Conservation (phyloP, 1,140 invertebrate species). For the Halesus radiatus region DNA sequence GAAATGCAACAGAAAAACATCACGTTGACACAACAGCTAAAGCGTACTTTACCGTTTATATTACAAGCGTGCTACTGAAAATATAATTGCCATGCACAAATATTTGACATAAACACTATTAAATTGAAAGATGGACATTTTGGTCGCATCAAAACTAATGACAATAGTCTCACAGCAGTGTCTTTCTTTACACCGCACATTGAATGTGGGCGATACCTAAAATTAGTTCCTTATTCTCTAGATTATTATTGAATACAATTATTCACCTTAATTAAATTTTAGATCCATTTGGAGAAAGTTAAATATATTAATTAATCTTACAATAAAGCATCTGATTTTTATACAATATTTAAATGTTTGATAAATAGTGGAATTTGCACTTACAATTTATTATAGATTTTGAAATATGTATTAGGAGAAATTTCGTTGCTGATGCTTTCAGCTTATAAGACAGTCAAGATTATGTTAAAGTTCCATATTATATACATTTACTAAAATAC, state of each 20-base stretch:
- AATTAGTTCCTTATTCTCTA: slow-evolving; percentile 30
- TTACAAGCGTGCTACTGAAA: slow-evolving; percentile 35
- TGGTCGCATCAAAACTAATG: slow-evolving; percentile 57
- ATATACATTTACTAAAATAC: no score
- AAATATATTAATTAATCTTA: slow-evolving; percentile 18
- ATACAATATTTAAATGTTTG: not conserved
- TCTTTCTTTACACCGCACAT: slow-evolving; percentile 65
- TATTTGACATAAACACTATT: slow-evolving; percentile 33
- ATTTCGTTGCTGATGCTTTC: slow-evolving; percentile 21
- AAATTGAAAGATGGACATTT: slow-evolving; percentile 46
- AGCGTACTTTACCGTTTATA: slow-evolving; percentile 7
- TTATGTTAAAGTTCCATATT: no score
- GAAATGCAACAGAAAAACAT: no score
- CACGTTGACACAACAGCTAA: no score
- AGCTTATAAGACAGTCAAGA: not conserved
- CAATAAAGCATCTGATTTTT: slow-evolving; percentile 16
- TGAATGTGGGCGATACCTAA: slow-evolving; percentile 45
- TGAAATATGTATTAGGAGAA: not conserved
- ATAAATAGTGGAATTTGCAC: not conserved
- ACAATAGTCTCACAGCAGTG: slow-evolving; percentile 72
- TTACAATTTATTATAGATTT: not conserved
- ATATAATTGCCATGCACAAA: slow-evolving; percentile 39
- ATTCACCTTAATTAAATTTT: slow-evolving; percentile 12
- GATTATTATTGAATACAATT: slow-evolving; percentile 27
- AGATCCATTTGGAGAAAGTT: slow-evolving; percentile 23